phyloP scores from a whole-genome alignment of 2,797 vertebrate genomes.

The Fundulus diaphanus region DNA sequence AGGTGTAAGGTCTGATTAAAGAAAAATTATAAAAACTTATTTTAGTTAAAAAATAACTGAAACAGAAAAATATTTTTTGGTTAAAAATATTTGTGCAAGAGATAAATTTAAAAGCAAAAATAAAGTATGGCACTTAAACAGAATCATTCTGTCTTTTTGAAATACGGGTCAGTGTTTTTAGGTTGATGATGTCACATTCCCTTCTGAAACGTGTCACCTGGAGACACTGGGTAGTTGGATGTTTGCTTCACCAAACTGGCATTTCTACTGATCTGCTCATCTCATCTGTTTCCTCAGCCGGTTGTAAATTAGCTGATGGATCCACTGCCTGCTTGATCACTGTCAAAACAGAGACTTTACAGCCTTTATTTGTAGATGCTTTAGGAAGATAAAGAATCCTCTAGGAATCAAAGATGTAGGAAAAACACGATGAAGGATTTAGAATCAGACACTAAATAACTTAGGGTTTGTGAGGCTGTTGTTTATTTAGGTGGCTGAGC shows the following conservation, averaged over 20 bases:
- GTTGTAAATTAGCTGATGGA: conserved; percentile 28
- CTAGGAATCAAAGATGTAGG: not conserved
- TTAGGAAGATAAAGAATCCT: not conserved
- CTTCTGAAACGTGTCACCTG: conserved; percentile 26
- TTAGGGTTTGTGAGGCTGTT: not conserved
- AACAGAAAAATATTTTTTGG: not conserved
- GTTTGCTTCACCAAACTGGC: conserved; percentile 20
- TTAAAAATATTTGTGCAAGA: not conserved
- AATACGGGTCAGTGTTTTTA: conserved; percentile 3
- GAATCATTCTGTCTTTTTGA: not conserved
- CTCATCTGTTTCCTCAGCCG: conserved; percentile 9
- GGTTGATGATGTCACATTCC: conserved; percentile 31
- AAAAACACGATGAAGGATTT: not conserved
- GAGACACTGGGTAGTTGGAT: conserved; percentile 43
- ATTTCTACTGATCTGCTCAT: not conserved
- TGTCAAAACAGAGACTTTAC: conserved; percentile 2
- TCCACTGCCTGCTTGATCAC: not conserved
- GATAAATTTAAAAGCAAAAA: not conserved
- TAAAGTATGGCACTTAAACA: too few relatives aligned
- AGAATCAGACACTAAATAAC: too few relatives aligned
- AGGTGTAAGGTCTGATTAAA: not conserved
- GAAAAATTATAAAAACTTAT: too few relatives aligned
- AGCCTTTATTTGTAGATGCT: not conserved
- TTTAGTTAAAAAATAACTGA: too few relatives aligned
- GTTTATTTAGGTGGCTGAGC: not conserved